Conservation (phyloP, 2,797 vertebrate species). For the Mormyrops attenuatus region DNA sequence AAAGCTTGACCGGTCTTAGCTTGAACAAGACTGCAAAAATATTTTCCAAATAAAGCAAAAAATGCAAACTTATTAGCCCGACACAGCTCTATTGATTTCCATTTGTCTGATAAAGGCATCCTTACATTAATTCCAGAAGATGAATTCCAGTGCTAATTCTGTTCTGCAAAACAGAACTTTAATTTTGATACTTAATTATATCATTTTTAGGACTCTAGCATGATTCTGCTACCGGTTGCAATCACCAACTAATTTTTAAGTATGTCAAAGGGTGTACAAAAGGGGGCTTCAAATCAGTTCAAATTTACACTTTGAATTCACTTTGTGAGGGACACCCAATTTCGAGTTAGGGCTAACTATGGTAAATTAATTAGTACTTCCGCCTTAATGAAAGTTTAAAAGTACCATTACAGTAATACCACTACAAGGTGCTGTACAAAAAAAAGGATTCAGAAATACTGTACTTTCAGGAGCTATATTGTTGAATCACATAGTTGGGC, state of each 20-base stretch:
- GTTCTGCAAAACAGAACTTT: background rate
- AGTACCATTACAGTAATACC: background rate
- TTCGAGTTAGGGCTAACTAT: background rate
- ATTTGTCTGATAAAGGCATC: background rate
- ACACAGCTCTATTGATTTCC: background rate
- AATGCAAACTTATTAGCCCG: background rate
- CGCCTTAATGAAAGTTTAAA: background rate
- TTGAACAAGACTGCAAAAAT: background rate
- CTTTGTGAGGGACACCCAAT: background rate
- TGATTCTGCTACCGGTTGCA: background rate
- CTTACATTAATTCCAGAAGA: constrained; percentile 13
- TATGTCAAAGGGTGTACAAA: background rate
- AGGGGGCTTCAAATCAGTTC: background rate
- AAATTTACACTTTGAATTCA: background rate
- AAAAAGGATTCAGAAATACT: background rate
- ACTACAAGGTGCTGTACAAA: background rate
- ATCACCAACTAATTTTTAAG: background rate
- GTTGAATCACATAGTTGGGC: background rate
- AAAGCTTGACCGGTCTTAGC: background rate
- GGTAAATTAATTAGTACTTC: background rate
- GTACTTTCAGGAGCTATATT: background rate
- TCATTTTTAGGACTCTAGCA: background rate
- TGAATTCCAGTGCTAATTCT: background rate
- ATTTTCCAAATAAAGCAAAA: background rate
- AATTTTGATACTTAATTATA: background rate